phyloP scores from a whole-genome alignment of 2,113 vertebrate species.

The Aspidoscelis tigris region DNA sequence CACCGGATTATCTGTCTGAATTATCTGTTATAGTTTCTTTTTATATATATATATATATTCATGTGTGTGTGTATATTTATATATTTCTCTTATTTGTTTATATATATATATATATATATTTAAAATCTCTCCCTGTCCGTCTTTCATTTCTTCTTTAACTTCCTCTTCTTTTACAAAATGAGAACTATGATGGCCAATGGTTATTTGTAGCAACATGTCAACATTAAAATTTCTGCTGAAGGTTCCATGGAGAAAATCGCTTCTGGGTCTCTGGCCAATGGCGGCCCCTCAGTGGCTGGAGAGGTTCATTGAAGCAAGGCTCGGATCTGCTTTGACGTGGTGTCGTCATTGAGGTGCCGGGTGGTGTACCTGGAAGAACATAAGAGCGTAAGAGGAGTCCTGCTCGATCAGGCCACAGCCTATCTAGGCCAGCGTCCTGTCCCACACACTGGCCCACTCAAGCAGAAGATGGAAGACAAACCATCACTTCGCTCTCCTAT shows the following conservation, averaged over 20 bases:
- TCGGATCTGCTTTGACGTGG: conserved; percentile 94
- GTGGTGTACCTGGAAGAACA: conserved; percentile 85
- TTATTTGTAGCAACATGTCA: conserved; percentile 72
- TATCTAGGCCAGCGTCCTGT: too few species aligned
- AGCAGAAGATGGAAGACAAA: too few species aligned
- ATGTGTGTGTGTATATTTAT: not conserved
- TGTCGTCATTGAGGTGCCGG: conserved; percentile 91
- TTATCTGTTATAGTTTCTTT: not conserved
- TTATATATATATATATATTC: not conserved
- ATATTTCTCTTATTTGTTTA: not conserved
- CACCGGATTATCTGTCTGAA: not conserved
- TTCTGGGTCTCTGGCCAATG: conserved; percentile 48
- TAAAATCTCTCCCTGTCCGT: rapidly evolving
- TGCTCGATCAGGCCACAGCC: too few species aligned
- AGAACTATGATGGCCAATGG: conserved; percentile 80
- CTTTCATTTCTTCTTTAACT: conserved; percentile 26
- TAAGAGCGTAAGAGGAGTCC: not conserved
- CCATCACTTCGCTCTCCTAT: too few species aligned
- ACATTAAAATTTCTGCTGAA: conserved; percentile 70
- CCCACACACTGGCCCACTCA: too few species aligned
- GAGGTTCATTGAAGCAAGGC: conserved; percentile 87
- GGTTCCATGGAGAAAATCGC: conserved; percentile 67
- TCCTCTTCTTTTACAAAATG: conserved; percentile 78
- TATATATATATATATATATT: conserved; percentile 7
- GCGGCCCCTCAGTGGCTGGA: conserved; percentile 8